Evolutionary conservation across 2,113 vertebrate species (phyloP), one percentile per base, ranked within the genome.

Genomic region (Silurus glanis): DNA sequence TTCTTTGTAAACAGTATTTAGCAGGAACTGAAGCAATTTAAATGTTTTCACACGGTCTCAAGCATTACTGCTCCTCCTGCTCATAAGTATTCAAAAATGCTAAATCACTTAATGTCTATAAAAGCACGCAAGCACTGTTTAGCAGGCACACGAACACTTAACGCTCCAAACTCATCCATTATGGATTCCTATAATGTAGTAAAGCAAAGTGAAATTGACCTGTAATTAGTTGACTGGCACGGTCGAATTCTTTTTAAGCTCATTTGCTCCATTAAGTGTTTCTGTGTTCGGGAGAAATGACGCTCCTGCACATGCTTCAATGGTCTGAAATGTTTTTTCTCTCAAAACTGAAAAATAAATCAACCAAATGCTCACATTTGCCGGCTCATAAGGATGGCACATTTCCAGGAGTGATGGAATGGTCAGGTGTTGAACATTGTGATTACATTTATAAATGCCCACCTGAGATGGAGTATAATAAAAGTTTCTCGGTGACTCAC

Each of bases 401-500:
- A 14, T 56, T 66, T 74, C 71, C 25, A 45, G 28, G 12, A 55
- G 47, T 28, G 84, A 85, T 47, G 84, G 71, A 62, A 83, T 67
- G 23, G 82, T 74, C 86, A 84, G 81, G 58, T 64, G 67, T 64
- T 80, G 23, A 79, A 79, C 47, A 28, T 49, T 45, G 55, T 84
- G 71, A 88, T 89, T 80, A 75, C 69, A 71, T 62, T 87, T 62
- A 83, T 61, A 56, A 55, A 83, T 78, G 74, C 67, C 53, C 71
- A 69, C 79, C 71, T 78, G 59, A 45, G 66, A 56, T 76, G 69
- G 25, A 37, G 82, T 69, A 72, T 83, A 86, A 62, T 45, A 49
- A 79, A 88, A 56, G 72, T 85, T 80, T 69, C 74, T 61, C 28
- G 9, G 59, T 85, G 88, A 83, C 80, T 83, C 80, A 86, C 84